Conservation (phyloP, 2,113 vertebrate species). For the Panthera leo region DNA sequence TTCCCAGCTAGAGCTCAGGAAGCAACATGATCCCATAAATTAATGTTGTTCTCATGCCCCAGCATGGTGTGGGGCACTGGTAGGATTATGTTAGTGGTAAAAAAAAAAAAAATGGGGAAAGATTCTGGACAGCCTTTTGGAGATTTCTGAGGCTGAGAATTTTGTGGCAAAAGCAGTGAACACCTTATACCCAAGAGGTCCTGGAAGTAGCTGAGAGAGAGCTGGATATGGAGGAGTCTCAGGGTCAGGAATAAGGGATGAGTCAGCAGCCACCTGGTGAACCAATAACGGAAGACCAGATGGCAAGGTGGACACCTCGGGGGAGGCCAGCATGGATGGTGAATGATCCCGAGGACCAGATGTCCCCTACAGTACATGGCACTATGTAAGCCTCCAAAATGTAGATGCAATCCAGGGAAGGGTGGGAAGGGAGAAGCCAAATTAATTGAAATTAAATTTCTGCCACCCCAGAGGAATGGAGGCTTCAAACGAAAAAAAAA, state of each 20-base stretch:
- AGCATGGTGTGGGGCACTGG: neutral
- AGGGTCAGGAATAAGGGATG: neutral
- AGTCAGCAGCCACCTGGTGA: conserved; percentile 51
- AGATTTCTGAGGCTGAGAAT: neutral
- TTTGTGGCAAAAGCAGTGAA: neutral
- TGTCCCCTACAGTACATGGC: conserved; percentile 47
- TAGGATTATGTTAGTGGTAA: neutral
- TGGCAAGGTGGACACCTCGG: conserved; percentile 33
- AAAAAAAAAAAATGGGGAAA: neutral
- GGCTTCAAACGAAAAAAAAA: neutral
- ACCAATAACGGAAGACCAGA: conserved; percentile 53
- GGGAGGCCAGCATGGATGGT: conserved; percentile 16
- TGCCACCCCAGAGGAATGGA: neutral
- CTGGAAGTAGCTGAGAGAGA: neutral
- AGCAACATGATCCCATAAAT: neutral
- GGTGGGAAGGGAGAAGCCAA: neutral
- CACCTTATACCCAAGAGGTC: neutral
- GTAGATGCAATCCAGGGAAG: neutral
- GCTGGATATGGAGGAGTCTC: neutral
- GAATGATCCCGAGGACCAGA: neutral
- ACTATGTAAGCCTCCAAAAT: neutral
- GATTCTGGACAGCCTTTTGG: neutral
- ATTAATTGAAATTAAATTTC: conserved; percentile 26
- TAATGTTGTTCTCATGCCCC: neutral
- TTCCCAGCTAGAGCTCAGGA: neutral